Conservation (phyloP, 2,113 vertebrate species). For the Cygnus atratus region DNA sequence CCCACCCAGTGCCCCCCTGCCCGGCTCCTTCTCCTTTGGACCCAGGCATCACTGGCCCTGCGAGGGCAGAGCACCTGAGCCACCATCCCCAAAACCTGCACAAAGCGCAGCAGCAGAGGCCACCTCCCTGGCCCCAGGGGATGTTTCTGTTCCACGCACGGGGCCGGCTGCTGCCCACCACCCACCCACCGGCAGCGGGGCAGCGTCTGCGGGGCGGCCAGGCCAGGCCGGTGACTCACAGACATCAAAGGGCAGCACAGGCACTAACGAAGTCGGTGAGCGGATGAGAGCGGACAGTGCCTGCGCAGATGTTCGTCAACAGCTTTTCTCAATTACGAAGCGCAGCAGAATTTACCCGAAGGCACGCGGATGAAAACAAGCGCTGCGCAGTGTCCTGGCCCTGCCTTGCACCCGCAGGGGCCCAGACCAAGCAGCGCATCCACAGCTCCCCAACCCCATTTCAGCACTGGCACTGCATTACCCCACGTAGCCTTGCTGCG, state of each 20-base stretch:
- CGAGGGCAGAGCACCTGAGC: not conserved
- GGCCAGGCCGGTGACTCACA: conserved; percentile 12
- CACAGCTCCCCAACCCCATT: not conserved
- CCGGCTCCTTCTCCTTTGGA: fast-evolving
- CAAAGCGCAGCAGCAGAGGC: not conserved
- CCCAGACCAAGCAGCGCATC: not conserved
- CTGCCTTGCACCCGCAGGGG: fast-evolving
- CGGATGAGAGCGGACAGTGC: not conserved
- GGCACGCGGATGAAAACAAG: not conserved
- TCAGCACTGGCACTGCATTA: not conserved
- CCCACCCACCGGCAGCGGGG: not conserved
- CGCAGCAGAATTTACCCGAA: conserved; percentile 20
- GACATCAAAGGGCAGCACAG: conserved; percentile 35
- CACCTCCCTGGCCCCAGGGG: fast-evolving
- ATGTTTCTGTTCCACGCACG: not conserved
- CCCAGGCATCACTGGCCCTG: fast-evolving
- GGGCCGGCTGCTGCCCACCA: not conserved
- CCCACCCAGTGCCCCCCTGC: not conserved
- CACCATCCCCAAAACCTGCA: fast-evolving
- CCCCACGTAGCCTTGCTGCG: fast-evolving
- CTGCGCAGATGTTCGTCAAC: conserved; percentile 14
- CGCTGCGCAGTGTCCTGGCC: not conserved
- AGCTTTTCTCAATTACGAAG: conserved; percentile 35
- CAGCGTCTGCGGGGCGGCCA: not conserved
- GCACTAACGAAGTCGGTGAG: not conserved